Conservation (phyloP, 2,113 vertebrate species). For the Geococcyx californianus region DNA sequence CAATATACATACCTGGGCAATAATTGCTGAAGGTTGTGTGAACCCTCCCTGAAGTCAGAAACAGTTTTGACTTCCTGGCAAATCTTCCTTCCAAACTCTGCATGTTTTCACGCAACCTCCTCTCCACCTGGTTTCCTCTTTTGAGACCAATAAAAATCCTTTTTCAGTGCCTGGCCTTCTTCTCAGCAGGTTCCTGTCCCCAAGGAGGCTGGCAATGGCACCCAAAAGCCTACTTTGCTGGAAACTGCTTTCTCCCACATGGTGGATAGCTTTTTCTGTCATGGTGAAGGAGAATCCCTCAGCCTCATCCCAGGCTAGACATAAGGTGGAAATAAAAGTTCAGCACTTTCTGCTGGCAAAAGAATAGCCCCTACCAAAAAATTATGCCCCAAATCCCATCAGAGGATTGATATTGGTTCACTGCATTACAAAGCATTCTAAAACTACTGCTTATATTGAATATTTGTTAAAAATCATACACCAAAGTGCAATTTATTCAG, state of each 20-base stretch:
- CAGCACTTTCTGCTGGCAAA: neutral
- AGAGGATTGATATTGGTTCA: neutral
- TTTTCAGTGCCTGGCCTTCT: neutral
- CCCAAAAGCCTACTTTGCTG: neutral
- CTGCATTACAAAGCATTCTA: neutral
- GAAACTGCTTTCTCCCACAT: neutral
- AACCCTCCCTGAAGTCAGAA: neutral
- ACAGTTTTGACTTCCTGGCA: neutral
- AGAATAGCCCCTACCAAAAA: neutral
- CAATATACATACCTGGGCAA: fast-evolving
- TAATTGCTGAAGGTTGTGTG: neutral
- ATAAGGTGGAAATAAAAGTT: neutral
- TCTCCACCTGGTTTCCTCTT: neutral
- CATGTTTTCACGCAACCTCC: neutral
- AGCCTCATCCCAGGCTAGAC: neutral
- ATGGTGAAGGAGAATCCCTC: neutral
- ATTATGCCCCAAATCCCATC: neutral
- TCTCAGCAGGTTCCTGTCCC: neutral
- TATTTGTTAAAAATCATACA: neutral
- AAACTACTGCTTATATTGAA: neutral
- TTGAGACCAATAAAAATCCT: neutral
- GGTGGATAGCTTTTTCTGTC: neutral
- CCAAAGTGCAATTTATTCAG: neutral
- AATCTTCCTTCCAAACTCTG: neutral
- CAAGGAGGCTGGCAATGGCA: neutral